Conservation (phyloP, 2,113 vertebrate species). For the Probosciger aterrimus region DNA sequence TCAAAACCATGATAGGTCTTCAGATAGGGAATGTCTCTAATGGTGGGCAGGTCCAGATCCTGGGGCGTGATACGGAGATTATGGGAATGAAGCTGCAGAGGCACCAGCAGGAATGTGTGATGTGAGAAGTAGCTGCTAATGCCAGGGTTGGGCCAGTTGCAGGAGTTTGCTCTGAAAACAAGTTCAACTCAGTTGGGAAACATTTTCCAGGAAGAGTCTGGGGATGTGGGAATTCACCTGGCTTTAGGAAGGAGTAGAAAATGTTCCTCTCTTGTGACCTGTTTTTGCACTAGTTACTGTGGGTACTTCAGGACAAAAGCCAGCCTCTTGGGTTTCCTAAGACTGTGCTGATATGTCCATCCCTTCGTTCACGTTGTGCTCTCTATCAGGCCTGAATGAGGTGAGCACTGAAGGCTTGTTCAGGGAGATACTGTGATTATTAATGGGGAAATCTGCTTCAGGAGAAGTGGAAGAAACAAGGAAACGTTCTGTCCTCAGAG, state of each 20-base stretch:
- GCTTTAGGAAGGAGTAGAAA: not conserved
- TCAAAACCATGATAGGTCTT: not conserved
- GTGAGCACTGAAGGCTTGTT: not conserved
- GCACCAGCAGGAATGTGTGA: not conserved
- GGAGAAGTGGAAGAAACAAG: not conserved
- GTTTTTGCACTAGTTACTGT: not conserved
- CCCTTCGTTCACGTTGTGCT: not conserved
- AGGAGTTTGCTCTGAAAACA: not conserved
- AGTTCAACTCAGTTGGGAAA: not conserved
- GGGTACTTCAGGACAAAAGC: not conserved
- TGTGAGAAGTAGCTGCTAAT: not conserved
- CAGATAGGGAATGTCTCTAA: not conserved
- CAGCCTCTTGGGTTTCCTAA: not conserved
- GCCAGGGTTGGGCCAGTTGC: not conserved
- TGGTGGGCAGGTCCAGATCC: not conserved
- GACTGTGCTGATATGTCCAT: not conserved
- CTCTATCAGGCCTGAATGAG: not conserved
- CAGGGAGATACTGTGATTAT: fast-evolving
- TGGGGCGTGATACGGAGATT: not conserved
- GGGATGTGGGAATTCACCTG: not conserved
- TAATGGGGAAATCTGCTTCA: not conserved
- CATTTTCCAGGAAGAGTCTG: not conserved
- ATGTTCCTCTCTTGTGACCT: not conserved
- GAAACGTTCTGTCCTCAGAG: not conserved
- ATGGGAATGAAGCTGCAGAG: not conserved